Conservation (phyloP, 2,797 vertebrate species). For the Buphagus erythrorhynchus region DNA sequence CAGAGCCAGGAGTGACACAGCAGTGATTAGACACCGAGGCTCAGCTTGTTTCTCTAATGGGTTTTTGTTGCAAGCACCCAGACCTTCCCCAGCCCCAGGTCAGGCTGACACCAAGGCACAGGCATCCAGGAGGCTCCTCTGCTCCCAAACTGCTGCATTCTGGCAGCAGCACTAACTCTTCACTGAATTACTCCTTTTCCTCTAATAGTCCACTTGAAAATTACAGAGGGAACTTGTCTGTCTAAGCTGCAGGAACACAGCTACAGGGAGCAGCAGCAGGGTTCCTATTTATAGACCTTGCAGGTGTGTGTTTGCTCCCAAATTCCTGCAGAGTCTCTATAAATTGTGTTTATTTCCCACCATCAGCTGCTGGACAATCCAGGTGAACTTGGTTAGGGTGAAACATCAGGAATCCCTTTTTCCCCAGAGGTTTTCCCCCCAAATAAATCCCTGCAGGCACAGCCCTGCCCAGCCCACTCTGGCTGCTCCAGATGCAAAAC, state of each 20-base stretch:
- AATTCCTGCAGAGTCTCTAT: background rate
- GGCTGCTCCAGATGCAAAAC: background rate
- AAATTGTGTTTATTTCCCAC: background rate
- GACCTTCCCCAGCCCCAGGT: slow-evolving; percentile 50
- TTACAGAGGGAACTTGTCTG: accelerated
- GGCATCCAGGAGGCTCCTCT: background rate
- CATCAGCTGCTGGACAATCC: background rate
- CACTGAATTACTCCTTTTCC: background rate
- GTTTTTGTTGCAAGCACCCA: slow-evolving; percentile 57
- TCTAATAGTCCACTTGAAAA: background rate
- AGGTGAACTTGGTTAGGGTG: accelerated
- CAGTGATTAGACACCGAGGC: background rate
- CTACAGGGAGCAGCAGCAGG: accelerated
- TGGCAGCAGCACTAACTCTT: background rate
- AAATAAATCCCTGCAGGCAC: background rate
- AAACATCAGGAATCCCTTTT: background rate
- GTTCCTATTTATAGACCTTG: background rate
- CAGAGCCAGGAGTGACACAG: slow-evolving; percentile 5
- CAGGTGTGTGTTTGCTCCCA: background rate
- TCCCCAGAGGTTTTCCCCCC: background rate
- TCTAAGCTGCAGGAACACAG: background rate
- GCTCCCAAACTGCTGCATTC: background rate
- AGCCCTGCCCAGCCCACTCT: background rate
- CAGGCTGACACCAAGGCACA: background rate
- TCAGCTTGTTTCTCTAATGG: slow-evolving; percentile 54